Evolutionary conservation across 1,140 invertebrate genomes (phyloP).

Genomic region (Pinna nobilis): DNA sequence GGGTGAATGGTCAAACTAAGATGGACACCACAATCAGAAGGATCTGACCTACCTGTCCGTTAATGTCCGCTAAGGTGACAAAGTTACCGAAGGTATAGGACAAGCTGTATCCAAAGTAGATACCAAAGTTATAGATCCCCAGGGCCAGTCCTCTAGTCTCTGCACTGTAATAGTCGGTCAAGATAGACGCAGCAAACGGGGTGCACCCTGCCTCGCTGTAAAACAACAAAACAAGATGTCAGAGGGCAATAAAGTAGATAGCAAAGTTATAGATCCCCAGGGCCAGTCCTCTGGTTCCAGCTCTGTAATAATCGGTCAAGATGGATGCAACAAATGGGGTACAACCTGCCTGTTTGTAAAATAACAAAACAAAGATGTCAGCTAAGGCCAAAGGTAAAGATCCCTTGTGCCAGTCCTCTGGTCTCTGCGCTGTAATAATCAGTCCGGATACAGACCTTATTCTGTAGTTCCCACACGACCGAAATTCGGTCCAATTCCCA

Average conservation of each 20-base stretch:
- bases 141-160: conserved; percentile 89
- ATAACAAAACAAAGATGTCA: not conserved
- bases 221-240: conserved; percentile 22
- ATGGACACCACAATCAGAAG: too few relatives aligned
- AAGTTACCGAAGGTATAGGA: conserved; percentile 94
- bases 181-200: conserved; percentile 89
- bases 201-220: conserved; percentile 91
- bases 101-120: conserved; percentile 94
- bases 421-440: conserved; percentile 81
- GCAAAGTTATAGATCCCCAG: conserved; percentile 90
- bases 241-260: not conserved
- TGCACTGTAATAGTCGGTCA: conserved; percentile 81
- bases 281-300: conserved; percentile 86
- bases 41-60: conserved; percentile 75
- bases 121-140: conserved; percentile 97
- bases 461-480: too few relatives aligned
- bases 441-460: too few relatives aligned
- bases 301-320: conserved; percentile 82
- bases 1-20: not conserved
- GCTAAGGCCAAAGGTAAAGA: conserved; percentile 98
- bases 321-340: conserved; percentile 92
- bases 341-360: conserved; percentile 87
- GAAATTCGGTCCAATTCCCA: too few relatives aligned
- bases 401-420: conserved; percentile 90
- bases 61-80: conserved; percentile 85